Evolutionary conservation across 2,888 invertebrate species (phyloP).

Genomic region (Caenorhabditis panamensis): DNA sequence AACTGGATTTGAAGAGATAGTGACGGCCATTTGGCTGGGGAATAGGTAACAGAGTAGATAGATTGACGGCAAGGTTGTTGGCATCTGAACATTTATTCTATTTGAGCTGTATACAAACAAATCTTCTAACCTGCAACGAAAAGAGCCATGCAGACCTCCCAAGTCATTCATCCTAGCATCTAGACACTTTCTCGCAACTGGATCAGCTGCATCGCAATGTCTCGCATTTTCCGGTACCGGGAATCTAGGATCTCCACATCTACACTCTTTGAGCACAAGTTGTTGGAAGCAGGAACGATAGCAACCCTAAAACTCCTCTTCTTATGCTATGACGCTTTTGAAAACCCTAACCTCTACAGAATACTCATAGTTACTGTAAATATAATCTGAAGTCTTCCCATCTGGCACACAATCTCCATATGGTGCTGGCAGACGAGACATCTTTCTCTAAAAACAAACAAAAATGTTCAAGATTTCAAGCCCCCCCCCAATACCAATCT

Average conservation of each 20-base stretch:
- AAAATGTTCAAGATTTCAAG: not conserved
- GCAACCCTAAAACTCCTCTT: slow-evolving; percentile 74
- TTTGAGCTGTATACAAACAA: not conserved
- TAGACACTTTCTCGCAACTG: slow-evolving; percentile 75
- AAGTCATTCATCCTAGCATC: slow-evolving; percentile 76
- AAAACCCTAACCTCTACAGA: slow-evolving; percentile 75
- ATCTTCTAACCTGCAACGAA: slow-evolving; percentile 66
- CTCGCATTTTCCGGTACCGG: slow-evolving; percentile 69
- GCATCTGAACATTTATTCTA: slow-evolving; percentile 69
- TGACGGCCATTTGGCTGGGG: slow-evolving; percentile 79
- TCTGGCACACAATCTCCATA: slow-evolving; percentile 79
- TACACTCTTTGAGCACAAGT: slow-evolving; percentile 74
- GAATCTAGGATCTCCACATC: slow-evolving; percentile 79
- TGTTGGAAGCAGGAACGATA: slow-evolving; percentile 80
- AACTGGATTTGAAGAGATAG: slow-evolving; percentile 75
- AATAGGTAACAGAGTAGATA: slow-evolving; percentile 76
- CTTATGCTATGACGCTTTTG: slow-evolving; percentile 22
- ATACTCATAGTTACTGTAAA: slow-evolving; percentile 76
- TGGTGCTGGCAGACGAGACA: slow-evolving; percentile 77
- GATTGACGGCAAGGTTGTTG: slow-evolving; percentile 80
- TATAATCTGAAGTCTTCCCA: slow-evolving; percentile 70
- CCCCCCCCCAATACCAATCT: slow-evolving; percentile 51
- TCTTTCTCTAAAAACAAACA: slow-evolving; percentile 67
- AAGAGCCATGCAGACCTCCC: slow-evolving; percentile 71
- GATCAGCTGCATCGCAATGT: slow-evolving; percentile 78